These are phyloP conservation scores for Condylostylus longicornis DNA, from an alignment of 1,140 invertebrate species.

Conservation along the genomic window DNA sequence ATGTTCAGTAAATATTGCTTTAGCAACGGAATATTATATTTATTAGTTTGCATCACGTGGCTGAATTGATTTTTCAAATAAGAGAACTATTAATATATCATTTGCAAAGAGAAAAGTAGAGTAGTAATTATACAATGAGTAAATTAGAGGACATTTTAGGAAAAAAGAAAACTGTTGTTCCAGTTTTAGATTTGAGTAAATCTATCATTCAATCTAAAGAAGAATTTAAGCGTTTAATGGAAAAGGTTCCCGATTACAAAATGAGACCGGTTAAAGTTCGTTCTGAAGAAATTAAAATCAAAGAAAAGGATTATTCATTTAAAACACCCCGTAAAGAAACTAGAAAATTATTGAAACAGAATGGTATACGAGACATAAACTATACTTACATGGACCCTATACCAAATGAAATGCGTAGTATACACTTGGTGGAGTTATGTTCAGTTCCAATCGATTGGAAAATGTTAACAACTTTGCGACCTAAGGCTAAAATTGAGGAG, in stretches of 20 bases:
- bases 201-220: conserved; percentile 57
- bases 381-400: conserved; percentile 58
- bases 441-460: conserved; percentile 81
- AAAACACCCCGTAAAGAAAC: conserved; percentile 33
- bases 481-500: conserved; percentile 67
- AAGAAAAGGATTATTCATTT: conserved; percentile 40
- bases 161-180: conserved; percentile 63
- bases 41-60: too few relatives aligned
- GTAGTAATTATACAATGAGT: too few relatives aligned
- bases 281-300: conserved; percentile 49
- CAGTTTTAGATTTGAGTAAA: conserved; percentile 70
- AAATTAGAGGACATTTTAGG: conserved; percentile 68
- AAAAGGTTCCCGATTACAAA: conserved; percentile 79
- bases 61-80: too few relatives aligned
- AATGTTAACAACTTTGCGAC: conserved; percentile 74
- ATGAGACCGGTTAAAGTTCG: conserved; percentile 69
- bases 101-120: too few relatives aligned
- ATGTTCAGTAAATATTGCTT: too few relatives aligned
- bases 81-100: too few relatives aligned
- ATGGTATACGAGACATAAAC: conserved; percentile 22
- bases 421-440: conserved; percentile 55
- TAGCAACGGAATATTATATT: too few relatives aligned
- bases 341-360: conserved; percentile 19
- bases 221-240: conserved; percentile 64
- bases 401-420: conserved; percentile 61